Base-by-base conservation (phyloP, 2,797 vertebrate species). In the Rhabdophis nuchalis region DNA sequence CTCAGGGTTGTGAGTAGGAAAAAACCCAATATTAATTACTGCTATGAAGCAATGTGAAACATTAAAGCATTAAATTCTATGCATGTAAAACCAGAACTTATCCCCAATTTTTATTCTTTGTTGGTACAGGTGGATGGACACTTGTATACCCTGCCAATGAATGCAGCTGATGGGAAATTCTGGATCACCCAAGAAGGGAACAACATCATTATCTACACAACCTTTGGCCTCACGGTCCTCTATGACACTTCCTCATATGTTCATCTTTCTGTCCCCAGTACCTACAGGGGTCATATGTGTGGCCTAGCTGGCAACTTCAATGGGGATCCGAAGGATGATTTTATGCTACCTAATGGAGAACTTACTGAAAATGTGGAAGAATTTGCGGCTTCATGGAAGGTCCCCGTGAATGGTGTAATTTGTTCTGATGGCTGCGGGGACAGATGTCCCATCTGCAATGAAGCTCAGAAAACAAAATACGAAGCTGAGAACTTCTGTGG, bases 251-350 rank as follows among this genome's bases (percentile, higher is more conserved):
- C 77, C 41, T 92, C 91, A 4, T 92, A 41, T 11, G 25, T 85
- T 32, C 12, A 4, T 1, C 46, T 92, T 77, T 41, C 77, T n/a
- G n/a, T 92, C n/a, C 91, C 91, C 57, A 92, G 10, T 27, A 64
- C 23, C 4, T 92, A 92, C 90, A 92, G 92, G 5, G 96, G 97
- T 93, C 46, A 96, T 82, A 93, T 96, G 82, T 96, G 96, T 92
- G 97, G 98, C 82, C 93, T 97, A 13, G 97, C 96, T n/a, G 97
- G 96, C 36, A 97, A 98, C 93, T 97, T 97, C 88, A 98, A 97
- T 94, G 93, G 93, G 36, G 92, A 97, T 77, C 93, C 96, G 3
- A 56, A 36, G 0, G 96, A 98, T 64, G 97, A 98, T 85, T 95
- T 97, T 85, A 36, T 20, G 2, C 89, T 90, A 1, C 95, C 95